A percentile compares a stretch with the other conserved stretches of the same genome.
Conservation (phyloP, 2,113 vertebrate genomes). For the Leucoraja erinaceus region DNA sequence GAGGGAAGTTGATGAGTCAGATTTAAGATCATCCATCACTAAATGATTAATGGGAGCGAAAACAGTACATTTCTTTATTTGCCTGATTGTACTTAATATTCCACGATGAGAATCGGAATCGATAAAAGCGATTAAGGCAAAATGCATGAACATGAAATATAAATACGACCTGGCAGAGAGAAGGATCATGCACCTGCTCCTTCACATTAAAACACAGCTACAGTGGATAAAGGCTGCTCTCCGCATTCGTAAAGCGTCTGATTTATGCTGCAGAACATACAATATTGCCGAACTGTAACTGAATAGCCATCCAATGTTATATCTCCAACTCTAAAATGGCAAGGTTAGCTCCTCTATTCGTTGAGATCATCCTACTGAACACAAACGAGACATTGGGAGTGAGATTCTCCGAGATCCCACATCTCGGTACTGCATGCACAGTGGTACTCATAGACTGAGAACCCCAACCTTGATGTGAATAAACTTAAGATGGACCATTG, state of each 20-base stretch:
- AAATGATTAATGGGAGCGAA: too few relatives aligned
- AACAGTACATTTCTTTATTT: too few relatives aligned
- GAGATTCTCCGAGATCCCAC: not conserved
- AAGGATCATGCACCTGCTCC: not conserved
- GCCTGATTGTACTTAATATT: too few relatives aligned
- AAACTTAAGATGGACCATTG: not conserved
- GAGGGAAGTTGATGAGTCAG: not conserved
- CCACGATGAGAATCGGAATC: not conserved
- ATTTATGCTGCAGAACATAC: not conserved
- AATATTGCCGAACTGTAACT: not conserved
- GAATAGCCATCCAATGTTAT: not conserved
- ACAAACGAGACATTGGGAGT: not conserved
- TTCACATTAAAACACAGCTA: not conserved
- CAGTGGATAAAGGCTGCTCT: not conserved
- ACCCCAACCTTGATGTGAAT: not conserved
- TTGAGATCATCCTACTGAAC: not conserved
- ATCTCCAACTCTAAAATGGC: not conserved
- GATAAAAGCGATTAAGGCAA: not conserved
- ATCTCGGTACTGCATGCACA: not conserved
- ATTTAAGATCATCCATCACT: too few relatives aligned
- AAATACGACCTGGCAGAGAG: not conserved
- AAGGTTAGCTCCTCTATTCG: not conserved
- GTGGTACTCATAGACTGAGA: not conserved
- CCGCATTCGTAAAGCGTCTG: not conserved
- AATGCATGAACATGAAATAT: not conserved